Percentiles rank a stretch among this genome's conserved stretches.
phyloP scores from a whole-genome alignment of 2,888 invertebrate species.

The Drosophila aldrichi region DNA sequence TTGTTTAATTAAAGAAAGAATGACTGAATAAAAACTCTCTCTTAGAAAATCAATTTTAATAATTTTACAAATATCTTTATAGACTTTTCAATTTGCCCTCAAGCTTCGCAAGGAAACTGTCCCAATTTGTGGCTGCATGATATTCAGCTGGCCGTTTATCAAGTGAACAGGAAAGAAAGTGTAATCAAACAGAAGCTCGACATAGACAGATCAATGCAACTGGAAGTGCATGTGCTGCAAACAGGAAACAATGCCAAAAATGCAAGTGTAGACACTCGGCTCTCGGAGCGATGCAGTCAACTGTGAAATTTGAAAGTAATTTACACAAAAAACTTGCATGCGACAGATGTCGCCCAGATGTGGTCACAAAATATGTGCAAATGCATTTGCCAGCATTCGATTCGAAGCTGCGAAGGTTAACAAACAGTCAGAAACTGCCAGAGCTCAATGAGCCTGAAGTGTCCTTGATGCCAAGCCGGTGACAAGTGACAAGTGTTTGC shows the following conservation, averaged over 20 bases:
- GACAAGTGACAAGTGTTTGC: constrained; percentile 1
- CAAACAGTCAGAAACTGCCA: not conserved
- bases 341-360: constrained; percentile 13
- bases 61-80: not conserved
- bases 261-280: constrained; percentile 1
- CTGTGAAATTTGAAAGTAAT: constrained; percentile 32
- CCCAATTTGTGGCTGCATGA: not conserved
- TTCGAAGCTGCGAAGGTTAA: not conserved
- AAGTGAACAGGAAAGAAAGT: constrained; percentile 12
- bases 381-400: constrained; percentile 7
- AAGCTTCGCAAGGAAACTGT: not conserved
- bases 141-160: not conserved
- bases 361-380: constrained; percentile 7
- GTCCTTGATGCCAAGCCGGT: constrained; percentile 3
- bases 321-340: constrained; percentile 1
- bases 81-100: not conserved
- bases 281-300: constrained; percentile 32
- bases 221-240: constrained; percentile 23
- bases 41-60: not conserved
- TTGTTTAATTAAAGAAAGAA: constrained; percentile 13
- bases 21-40: not conserved
- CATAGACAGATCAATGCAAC: constrained; percentile 16
- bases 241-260: constrained; percentile 29
- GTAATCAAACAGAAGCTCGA: constrained; percentile 18
- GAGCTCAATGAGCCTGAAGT: constrained; percentile 3